Base-by-base conservation (phyloP, 2,113 vertebrate genomes). In the Neopipo cinnamomea region DNA sequence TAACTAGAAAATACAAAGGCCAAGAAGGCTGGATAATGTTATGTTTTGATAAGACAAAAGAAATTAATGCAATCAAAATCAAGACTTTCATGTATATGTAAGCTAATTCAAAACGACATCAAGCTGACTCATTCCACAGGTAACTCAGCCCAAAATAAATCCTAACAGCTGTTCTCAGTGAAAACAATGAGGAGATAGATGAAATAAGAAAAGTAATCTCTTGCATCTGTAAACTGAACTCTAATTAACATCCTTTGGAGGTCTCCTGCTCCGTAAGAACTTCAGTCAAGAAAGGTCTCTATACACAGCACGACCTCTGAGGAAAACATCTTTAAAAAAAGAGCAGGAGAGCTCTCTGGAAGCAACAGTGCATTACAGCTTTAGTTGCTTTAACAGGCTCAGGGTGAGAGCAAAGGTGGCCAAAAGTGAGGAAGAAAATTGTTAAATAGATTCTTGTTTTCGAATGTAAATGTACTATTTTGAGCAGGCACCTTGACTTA, bases 241-340 rank as follows among this genome's bases (percentile, higher is more conserved):
- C 91, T 94, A 96, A 95, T 97, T 97, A 96, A 85, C 70, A 92
- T 96, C 92, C 76, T 94, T 96, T 7, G 35, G 73, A 94, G 70
- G 91, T 96, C 95, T 97, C 91, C 88, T 96, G 82, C 89, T 97
- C 91, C 91, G 95, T 62, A 63, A 95, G 77, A 96, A 89, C 91
- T 93, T 94, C 85, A 89, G 86, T 90, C 82, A 92, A 88, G 73
- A 65, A 75, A 89, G 92, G 70, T 80, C 93, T 94, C 84, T 68
- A 47, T 63, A 73, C 79, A 94, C 91, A 96, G 73, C 62, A 91
- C 47, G 70, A 89, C 50, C 82, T 95, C 50, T 14, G 76, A 96
- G 91, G 73, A 91, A 93, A 91, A 83, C 14, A 76, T 56, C 63
- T 96, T 87, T 80, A 82, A 85, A 95, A 91, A 65, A 91, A 88